Conservation (phyloP, 1,140 invertebrate species). For the Leptinotarsa lineolata region DNA sequence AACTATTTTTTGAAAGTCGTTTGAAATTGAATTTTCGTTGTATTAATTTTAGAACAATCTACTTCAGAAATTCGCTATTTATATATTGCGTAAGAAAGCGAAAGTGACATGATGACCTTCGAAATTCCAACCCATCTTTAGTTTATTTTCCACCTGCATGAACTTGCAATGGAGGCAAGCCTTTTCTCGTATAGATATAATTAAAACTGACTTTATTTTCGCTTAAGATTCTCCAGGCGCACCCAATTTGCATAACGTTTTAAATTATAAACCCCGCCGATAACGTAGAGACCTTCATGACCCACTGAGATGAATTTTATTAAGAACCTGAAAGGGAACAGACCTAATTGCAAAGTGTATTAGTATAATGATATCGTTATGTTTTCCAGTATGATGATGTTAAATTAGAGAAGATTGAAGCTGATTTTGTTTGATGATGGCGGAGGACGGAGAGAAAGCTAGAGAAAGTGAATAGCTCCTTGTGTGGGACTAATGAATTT, state of each 20-base stretch:
- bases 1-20: no score
- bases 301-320: conserved; percentile 4
- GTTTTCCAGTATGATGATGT: background rate
- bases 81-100: no score
- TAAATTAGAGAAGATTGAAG: background rate
- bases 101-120: no score
- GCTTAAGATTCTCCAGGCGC: conserved; percentile 21
- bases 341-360: conserved; percentile 8
- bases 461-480: background rate
- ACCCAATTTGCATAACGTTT: conserved; percentile 27
- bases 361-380: conserved; percentile 8
- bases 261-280: conserved; percentile 6
- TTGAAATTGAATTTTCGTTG: no score
- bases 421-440: background rate
- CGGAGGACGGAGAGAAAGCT: background rate
- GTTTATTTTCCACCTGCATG: no score
- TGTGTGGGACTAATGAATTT: background rate
- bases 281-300: conserved; percentile 18
- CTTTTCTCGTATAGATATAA: conserved; percentile 10
- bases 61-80: no score
- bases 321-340: conserved; percentile 2
- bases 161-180: no score
- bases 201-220: conserved; percentile 31
- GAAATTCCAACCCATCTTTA: no score
- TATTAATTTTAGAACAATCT: no score